Percentiles rank a stretch among this genome's conserved stretches.
Evolutionary conservation across 2,797 vertebrate species (phyloP).

Genomic region (Capromys pilorides): DNA sequence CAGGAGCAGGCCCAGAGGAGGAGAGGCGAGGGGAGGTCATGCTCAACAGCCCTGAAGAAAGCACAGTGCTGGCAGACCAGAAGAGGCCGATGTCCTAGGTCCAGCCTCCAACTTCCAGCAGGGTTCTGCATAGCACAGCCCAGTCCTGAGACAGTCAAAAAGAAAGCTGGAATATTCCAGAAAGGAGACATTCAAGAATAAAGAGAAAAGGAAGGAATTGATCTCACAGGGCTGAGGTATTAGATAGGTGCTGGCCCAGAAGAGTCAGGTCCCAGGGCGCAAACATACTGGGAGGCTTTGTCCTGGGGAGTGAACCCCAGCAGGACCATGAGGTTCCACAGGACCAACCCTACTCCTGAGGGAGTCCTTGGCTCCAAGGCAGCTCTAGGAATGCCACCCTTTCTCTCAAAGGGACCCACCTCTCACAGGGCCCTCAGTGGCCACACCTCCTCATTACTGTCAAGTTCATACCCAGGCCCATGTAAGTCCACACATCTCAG

Average conservation of each 20-base stretch:
- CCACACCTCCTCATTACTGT: fast-evolving
- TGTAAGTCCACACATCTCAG: constrained; percentile 40
- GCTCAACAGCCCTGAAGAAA: background rate
- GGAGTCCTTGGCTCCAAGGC: background rate
- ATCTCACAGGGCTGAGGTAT: constrained; percentile 53
- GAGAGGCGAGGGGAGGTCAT: background rate
- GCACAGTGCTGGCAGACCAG: background rate
- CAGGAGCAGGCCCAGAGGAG: background rate
- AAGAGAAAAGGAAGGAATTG: background rate
- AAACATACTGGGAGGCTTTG: background rate
- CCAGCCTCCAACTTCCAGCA: background rate
- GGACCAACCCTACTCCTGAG: background rate
- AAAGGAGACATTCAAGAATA: background rate
- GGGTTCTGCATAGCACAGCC: background rate
- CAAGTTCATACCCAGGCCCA: constrained; percentile 23
- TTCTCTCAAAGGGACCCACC: background rate
- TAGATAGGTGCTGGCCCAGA: background rate
- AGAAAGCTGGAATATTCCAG: background rate
- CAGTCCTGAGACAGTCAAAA: constrained; percentile 55
- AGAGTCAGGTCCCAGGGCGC: background rate
- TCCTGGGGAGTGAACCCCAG: background rate
- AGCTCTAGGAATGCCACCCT: background rate
- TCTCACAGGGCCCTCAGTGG: background rate
- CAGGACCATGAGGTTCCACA: background rate
- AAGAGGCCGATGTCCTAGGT: background rate